Evolutionary conservation across 2,888 invertebrate species (phyloP).

Genomic region (Cephus pygmeus): DNA sequence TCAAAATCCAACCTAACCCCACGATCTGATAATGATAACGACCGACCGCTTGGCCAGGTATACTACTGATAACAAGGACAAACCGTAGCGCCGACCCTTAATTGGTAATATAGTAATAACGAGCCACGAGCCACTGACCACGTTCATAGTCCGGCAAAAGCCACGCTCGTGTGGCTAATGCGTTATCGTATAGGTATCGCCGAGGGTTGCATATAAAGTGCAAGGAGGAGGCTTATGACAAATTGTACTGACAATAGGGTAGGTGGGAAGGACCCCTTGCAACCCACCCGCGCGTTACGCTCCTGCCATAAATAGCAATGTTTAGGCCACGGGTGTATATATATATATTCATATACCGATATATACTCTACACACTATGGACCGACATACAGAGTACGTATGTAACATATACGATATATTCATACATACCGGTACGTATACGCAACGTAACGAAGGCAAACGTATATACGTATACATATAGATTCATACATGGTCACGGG

Average conservation of each 20-base stretch:
- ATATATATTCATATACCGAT: constrained; percentile 14
- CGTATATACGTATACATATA: no score
- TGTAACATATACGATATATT: not conserved
- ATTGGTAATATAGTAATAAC: not conserved
- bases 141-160: not conserved
- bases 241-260: constrained; percentile 40
- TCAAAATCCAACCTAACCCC: not conserved
- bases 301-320: constrained; percentile 22
- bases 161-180: not conserved
- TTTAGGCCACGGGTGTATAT: not conserved
- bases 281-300: not conserved
- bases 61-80: not conserved
- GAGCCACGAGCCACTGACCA: not conserved
- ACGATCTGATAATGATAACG: not conserved
- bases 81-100: not conserved
- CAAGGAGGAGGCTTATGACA: constrained; percentile 37
- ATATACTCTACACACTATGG: constrained; percentile 6
- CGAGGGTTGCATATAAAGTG: constrained; percentile 31
- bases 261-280: constrained; percentile 14
- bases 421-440: not conserved
- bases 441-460: not conserved
- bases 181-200: constrained; percentile 25
- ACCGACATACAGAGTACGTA: no score
- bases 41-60: not conserved
- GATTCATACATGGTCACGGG: not conserved